Evolutionary conservation across 2,797 vertebrate genomes (phyloP), one percentile per base, ranked within the genome.

Genomic region (Lerista edwardsae): DNA sequence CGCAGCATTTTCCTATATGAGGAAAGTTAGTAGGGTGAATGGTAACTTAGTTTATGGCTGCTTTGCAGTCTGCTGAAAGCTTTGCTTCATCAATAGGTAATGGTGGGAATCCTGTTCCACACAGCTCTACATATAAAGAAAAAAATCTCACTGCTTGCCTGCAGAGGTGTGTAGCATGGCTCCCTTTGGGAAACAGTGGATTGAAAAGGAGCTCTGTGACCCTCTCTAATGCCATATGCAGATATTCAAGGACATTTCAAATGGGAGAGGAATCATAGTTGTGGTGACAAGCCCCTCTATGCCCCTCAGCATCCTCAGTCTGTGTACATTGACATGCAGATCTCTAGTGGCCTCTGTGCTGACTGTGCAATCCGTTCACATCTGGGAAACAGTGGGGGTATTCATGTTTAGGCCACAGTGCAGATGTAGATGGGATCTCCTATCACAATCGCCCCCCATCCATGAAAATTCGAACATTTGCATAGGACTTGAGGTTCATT

Each of bases 211-310:
- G 14, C 31, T 10, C 51, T 47, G 11, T 55, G 55, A 69, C 65
- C 31, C 23, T 27, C 55, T 83, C 27, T 83, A 19, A 64, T 5
- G 6, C 41, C n/a, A 44, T 74, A 23, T 51, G 31, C 41, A 77
- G 55, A 41, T 73, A 36, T 44, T 78, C n/a, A 84, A 62, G 71
- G 25, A 29, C 29, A 78, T 71, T 62, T 55, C 71, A 75, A 80
- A 34, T 51, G 51, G 14, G 19, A 25, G 34, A 39, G 34, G 29
- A 14, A 65, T 51, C 14, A 29, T 34, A 75, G 34, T 2, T 34
- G 9, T 17, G 10, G 15, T 62, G 57, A 29, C 39, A 71, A 71
- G 67, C 36, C 29, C 21, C 55, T 11, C 47, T 51, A 12, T 3
- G 6, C 14, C 21, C 36, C 21, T 59, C 3, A 3, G 29, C 31